Evolutionary conservation across 2,797 vertebrate species (phyloP).

Genomic region (Varecia variegata): DNA sequence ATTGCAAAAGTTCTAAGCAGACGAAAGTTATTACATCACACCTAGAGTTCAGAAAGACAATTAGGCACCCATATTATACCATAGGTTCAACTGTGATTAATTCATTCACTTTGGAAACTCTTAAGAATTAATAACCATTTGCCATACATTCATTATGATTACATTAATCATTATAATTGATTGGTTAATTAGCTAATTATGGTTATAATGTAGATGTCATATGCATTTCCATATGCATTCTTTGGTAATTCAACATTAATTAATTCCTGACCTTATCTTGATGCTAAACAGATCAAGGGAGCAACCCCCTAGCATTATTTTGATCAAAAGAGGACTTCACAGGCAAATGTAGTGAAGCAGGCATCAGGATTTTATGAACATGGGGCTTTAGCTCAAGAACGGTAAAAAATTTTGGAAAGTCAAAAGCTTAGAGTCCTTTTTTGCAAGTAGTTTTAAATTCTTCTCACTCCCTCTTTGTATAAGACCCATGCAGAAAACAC

Average conservation of each 20-base stretch:
- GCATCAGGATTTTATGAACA: neutral
- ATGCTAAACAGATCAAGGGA: neutral
- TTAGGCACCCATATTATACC: slow-evolving; percentile 69
- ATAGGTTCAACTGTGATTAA: slow-evolving; percentile 81
- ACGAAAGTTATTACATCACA: slow-evolving; percentile 57
- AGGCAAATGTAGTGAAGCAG: neutral
- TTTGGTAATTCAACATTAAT: slow-evolving; percentile 76
- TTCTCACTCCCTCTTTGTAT: neutral
- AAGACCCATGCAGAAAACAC: neutral
- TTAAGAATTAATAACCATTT: slow-evolving; percentile 83
- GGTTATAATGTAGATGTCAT: slow-evolving; percentile 70
- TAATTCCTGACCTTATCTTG: slow-evolving; percentile 60
- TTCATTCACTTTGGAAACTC: slow-evolving; percentile 80
- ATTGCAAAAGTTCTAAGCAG: slow-evolving; percentile 50
- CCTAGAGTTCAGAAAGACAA: slow-evolving; percentile 73
- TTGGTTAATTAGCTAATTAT: slow-evolving; percentile 85
- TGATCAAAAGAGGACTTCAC: slow-evolving; percentile 41
- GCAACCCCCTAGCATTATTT: slow-evolving; percentile 49
- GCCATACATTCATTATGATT: slow-evolving; percentile 84
- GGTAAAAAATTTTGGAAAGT: neutral
- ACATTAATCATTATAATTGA: slow-evolving; percentile 85
- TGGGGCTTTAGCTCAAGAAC: neutral
- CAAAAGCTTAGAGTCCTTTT: neutral
- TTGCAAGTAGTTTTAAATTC: neutral
- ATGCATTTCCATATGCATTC: slow-evolving; percentile 81